Conservation (phyloP, 2,113 vertebrate genomes). For the Theropithecus gelada region DNA sequence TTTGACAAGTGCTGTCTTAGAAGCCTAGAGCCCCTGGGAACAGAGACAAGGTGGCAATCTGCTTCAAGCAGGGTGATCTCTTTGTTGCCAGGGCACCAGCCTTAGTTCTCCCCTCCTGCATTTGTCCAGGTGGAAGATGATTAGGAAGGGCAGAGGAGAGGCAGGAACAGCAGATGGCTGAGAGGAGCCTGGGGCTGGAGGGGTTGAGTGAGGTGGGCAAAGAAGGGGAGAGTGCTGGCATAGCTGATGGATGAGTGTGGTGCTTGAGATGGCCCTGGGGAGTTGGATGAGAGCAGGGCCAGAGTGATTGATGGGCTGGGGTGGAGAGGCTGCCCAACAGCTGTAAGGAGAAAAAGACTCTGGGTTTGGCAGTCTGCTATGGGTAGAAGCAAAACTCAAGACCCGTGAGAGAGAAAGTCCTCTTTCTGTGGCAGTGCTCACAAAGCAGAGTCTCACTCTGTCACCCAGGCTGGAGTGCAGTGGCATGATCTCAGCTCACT, state of each 20-base stretch:
- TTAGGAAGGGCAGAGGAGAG: accelerated
- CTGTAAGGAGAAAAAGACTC: slow-evolving; percentile 21
- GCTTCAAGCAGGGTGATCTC: too few relatives aligned
- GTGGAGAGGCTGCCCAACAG: background rate
- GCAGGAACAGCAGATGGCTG: background rate
- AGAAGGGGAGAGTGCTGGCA: background rate
- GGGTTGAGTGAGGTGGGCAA: background rate
- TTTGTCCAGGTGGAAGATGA: background rate
- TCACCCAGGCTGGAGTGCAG: too few relatives aligned
- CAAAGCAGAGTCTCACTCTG: background rate
- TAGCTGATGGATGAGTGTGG: background rate
- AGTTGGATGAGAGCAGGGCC: background rate
- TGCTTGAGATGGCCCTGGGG: background rate
- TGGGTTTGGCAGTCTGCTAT: background rate
- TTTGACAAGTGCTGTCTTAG: background rate
- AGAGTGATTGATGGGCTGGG: slow-evolving; percentile 44
- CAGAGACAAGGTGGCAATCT: accelerated
- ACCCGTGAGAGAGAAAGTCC: accelerated
- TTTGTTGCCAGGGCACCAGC: background rate
- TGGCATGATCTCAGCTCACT: too few relatives aligned
- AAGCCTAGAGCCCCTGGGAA: background rate
- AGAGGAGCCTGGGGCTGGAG: background rate
- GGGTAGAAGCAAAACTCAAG: background rate
- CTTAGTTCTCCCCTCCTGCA: background rate
- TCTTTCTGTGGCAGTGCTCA: accelerated